Evolutionary conservation across 2,888 invertebrate species (phyloP), one percentile per base, ranked within the genome.

Genomic region (Ceraclea dissimilis): DNA sequence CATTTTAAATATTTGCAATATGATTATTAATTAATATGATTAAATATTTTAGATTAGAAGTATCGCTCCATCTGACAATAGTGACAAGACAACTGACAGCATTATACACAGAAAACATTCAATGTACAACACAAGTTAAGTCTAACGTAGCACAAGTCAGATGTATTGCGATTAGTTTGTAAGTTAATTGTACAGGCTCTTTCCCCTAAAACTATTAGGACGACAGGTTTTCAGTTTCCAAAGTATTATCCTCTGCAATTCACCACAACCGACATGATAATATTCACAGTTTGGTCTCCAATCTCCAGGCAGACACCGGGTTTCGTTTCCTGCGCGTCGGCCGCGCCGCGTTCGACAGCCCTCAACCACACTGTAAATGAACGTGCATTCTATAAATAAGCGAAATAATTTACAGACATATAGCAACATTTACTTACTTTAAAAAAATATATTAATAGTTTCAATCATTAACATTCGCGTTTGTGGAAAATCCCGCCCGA

Each of bases 151-250:
- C n/a, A n/a, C n/a, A n/a, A n/a, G n/a, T n/a, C n/a, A n/a, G n/a
- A n/a, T n/a, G n/a, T n/a, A n/a, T 44, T 49, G 31, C 59, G 52
- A 43, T 50, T 52, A 50, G 52, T 22, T 52, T 70, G 71, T 69
- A 67, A 69, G 65, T 65, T 65, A 70, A 52, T 26, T 60, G 58
- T 60, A 60, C 74, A 73, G 70, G 58, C 59, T 54, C 69, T 70
- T 70, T 68, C 64, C 61, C 56, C 58, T 20, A 18, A 26, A 39
- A n/a, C 2, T 39, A 67, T 67, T 62, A 66, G 66, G 66, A 54
- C 61, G 48, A 65, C 69, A 62, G 67, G 72, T 72, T 73, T 73
- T 74, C 47, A 60, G 67, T 74, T 74, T 69, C 48, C 60, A 72
- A 71, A 66, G 63, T n/a, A 60, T 61, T 63, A 61, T 62, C 67